A percentile compares a stretch with the other conserved stretches of the same genome.
Evolutionary conservation across 1,140 invertebrate species (phyloP).

Genomic region (Venturia canescens): DNA sequence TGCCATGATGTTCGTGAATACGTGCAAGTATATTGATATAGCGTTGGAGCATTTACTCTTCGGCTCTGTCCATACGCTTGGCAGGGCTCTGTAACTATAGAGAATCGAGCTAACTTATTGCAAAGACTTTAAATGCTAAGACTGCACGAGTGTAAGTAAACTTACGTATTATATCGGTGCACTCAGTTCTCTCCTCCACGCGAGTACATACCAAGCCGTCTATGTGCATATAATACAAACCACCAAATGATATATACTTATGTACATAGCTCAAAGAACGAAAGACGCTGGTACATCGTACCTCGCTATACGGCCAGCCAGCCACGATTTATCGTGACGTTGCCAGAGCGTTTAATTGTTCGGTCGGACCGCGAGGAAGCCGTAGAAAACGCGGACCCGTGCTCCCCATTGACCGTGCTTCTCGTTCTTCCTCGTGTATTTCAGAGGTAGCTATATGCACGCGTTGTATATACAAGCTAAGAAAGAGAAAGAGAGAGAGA

Average conservation of each 20-base stretch:
- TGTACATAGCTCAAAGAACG: neutral
- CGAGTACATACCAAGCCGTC: neutral
- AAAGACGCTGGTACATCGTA: conserved; percentile 46
- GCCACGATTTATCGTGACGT: conserved; percentile 62
- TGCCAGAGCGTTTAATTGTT: conserved; percentile 62
- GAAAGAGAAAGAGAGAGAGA: too few relatives aligned
- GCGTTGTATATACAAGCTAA: neutral
- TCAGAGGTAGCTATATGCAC: neutral
- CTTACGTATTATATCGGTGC: neutral
- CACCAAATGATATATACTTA: neutral
- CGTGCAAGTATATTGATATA: neutral
- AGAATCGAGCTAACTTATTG: neutral
- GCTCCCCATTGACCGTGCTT: conserved; percentile 9
- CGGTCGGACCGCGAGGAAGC: conserved; percentile 36
- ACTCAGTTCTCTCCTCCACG: neutral
- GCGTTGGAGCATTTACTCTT: neutral
- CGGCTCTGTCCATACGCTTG: neutral
- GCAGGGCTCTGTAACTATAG: neutral
- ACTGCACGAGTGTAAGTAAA: conserved; percentile 2
- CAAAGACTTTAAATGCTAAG: neutral
- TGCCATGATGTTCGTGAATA: neutral
- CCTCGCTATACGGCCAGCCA: conserved; percentile 43
- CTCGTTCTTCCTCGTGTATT: conserved; percentile 12
- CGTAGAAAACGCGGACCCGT: conserved; percentile 19
- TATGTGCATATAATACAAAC: neutral